These are phyloP conservation scores for Himalopsyche anomala DNA, from an alignment of 2,888 invertebrate species.

Conservation along the genomic window DNA sequence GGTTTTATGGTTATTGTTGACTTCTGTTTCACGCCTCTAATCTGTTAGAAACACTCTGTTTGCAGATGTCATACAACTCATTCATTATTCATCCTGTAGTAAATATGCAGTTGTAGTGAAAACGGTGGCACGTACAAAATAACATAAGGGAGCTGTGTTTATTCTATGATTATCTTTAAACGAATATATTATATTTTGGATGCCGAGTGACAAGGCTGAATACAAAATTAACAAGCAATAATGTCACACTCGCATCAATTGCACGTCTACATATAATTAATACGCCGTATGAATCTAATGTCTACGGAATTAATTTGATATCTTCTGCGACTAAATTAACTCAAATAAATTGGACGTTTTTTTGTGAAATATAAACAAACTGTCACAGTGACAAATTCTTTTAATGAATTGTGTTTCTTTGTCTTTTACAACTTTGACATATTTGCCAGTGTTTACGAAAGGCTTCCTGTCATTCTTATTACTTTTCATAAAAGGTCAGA, in stretches of 20 bases:
- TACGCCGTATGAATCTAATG: too few species aligned
- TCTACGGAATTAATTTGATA: too few species aligned
- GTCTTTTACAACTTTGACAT: background rate
- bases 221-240: too few species aligned
- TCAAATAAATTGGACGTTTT: too few species aligned
- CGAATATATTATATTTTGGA: background rate
- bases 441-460: background rate
- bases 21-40: conserved; percentile 13
- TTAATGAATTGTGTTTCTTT: background rate
- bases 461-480: background rate
- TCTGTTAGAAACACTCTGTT: conserved; percentile 12
- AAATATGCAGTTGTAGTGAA: conserved; percentile 1
- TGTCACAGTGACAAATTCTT: background rate
- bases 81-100: conserved; percentile 38
- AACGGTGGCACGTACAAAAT: background rate
- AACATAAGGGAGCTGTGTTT: background rate
- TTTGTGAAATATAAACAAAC: too few species aligned
- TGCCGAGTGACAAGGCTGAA: too few species aligned
- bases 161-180: conserved; percentile 7
- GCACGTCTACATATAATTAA: too few species aligned
- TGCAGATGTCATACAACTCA: conserved; percentile 22
- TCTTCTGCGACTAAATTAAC: too few species aligned
- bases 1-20: background rate
- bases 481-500: background rate
- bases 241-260: too few species aligned